These are phyloP conservation scores for Philypnodon macrostomus DNA, from an alignment of 2,797 vertebrate species.

Conservation along the genomic window DNA sequence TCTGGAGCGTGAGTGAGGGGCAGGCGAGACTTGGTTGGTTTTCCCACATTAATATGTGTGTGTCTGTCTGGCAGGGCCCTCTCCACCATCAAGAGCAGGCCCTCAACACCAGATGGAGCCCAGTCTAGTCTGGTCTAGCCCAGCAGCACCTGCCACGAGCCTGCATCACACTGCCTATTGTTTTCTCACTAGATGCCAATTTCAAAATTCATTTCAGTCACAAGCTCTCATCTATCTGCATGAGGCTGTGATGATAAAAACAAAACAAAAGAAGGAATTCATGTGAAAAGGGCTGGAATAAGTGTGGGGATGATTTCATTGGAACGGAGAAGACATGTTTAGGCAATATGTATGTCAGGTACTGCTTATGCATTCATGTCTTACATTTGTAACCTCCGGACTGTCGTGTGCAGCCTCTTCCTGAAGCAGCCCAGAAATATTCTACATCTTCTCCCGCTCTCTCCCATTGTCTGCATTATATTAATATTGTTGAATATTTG, in stretches of 20 bases:
- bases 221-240: conserved; percentile 21
- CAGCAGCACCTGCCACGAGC: conserved; percentile 75
- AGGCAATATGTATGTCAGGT: conserved; percentile 11
- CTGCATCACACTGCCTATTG: conserved; percentile 63
- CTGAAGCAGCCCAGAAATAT: conserved; percentile 24
- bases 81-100: conserved; percentile 68
- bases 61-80: conserved; percentile 67
- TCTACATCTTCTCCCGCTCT: conserved; percentile 11
- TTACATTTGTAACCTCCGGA: conserved; percentile 43
- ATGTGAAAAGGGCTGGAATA: neutral
- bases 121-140: conserved; percentile 64
- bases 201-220: conserved; percentile 25
- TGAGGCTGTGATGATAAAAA: conserved; percentile 7
- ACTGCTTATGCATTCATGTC: conserved; percentile 27
- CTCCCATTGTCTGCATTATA: conserved; percentile 20
- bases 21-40: conserved; percentile 69
- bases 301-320: conserved; percentile 13
- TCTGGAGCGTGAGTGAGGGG: conserved; percentile 68
- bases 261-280: conserved; percentile 22
- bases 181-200: conserved; percentile 34
- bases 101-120: conserved; percentile 80
- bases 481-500: conserved; percentile 41
- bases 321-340: conserved; percentile 11
- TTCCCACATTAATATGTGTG: conserved; percentile 84
- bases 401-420: conserved; percentile 44